These are phyloP conservation scores for Sebastes kiyomatsui DNA, from an alignment of 2,797 vertebrate species.

Conservation along the genomic window DNA sequence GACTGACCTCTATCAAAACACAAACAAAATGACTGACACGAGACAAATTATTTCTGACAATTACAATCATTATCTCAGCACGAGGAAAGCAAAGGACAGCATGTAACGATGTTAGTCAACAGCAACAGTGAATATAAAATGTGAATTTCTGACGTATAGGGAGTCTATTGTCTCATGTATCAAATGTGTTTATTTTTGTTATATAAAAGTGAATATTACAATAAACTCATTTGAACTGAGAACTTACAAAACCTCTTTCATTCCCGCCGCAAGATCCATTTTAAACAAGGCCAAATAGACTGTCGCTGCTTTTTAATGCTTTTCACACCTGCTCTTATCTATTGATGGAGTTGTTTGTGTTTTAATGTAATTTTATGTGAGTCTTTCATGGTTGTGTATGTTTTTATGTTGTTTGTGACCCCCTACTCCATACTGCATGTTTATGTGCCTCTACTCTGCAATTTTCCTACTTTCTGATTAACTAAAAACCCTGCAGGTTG, in stretches of 20 bases:
- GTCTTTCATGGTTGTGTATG: background rate
- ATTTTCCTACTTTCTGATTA: background rate
- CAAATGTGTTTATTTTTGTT: too few relatives aligned
- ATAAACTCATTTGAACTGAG: background rate
- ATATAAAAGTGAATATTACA: background rate
- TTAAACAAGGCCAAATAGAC: background rate
- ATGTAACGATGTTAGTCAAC: background rate
- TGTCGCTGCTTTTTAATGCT: background rate
- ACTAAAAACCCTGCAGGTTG: background rate
- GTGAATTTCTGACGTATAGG: background rate
- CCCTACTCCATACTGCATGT: too few relatives aligned
- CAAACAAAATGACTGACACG: slow-evolving; percentile 18
- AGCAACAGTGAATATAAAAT: background rate
- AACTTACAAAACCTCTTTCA: background rate
- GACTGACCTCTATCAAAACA: slow-evolving; percentile 16
- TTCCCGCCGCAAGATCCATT: background rate
- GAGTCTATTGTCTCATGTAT: background rate
- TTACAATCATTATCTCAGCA: slow-evolving; percentile 37
- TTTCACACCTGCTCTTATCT: background rate
- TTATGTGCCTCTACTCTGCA: background rate
- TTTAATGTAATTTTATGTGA: too few relatives aligned
- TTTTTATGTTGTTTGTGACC: background rate
- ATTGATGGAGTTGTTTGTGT: background rate
- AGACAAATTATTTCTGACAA: slow-evolving; percentile 59
- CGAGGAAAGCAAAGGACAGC: background rate